phyloP scores from a whole-genome alignment of 1,140 invertebrate species.

The Zaprionus camerounensis region DNA sequence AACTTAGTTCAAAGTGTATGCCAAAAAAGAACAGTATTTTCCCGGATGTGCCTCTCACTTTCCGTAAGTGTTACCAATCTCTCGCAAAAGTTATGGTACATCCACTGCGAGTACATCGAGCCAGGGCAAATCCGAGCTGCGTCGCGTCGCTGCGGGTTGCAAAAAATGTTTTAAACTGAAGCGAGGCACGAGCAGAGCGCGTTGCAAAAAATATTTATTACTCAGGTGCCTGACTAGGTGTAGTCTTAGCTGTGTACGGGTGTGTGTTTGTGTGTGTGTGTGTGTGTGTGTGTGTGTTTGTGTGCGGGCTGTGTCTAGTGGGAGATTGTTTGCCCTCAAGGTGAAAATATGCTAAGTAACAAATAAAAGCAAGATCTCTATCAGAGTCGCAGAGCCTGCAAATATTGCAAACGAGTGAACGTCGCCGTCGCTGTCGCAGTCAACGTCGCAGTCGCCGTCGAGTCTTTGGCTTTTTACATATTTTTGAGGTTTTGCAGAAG shows the following conservation, averaged over 20 bases:
- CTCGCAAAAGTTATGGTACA: constrained; percentile 20
- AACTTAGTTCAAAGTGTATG: neutral
- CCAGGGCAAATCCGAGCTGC: constrained; percentile 37
- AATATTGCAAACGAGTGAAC: constrained; percentile 27
- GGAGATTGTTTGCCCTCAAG: constrained; percentile 77
- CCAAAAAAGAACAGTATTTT: neutral
- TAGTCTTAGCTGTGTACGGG: constrained; percentile 1
- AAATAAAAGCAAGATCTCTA: constrained; percentile 80
- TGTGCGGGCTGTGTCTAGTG: constrained; percentile 57
- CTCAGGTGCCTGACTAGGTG: constrained; percentile 29
- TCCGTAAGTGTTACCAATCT: constrained; percentile 31
- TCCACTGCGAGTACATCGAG: constrained; percentile 21
- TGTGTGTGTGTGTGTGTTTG: constrained; percentile 18
- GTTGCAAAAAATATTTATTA: constrained; percentile 77
- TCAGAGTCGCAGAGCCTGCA: constrained; percentile 42
- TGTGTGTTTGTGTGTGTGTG: too few species aligned
- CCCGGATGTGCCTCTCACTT: neutral
- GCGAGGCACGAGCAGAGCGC: constrained; percentile 40
- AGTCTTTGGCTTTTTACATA: constrained; percentile 75
- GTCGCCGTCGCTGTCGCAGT: too few species aligned
- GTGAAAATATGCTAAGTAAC: constrained; percentile 82
- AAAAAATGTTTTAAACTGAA: constrained; percentile 57
- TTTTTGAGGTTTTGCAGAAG: constrained; percentile 71
- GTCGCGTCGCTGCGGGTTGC: constrained; percentile 22
- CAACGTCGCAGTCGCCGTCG: constrained; percentile 11